These are phyloP conservation scores for Hyaena hyaena DNA, from an alignment of 2,113 vertebrate genomes.

Conservation along the genomic window DNA sequence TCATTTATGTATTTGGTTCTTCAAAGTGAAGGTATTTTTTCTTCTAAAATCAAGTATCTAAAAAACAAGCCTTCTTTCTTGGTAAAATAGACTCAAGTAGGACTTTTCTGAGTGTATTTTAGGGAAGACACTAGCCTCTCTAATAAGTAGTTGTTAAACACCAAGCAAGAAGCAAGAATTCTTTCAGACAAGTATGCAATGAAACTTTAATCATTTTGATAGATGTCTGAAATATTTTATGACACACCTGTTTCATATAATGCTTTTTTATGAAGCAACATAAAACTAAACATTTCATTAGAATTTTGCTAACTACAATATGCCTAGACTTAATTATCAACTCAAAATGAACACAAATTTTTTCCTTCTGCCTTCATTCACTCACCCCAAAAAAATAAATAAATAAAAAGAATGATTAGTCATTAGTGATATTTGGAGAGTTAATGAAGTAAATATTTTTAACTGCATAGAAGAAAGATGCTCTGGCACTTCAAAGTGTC, in stretches of 20 bases:
- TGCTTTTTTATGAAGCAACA: slow-evolving; percentile 30
- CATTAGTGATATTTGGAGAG: background rate
- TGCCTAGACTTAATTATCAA: background rate
- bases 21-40: background rate
- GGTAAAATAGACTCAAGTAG: background rate
- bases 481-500: background rate
- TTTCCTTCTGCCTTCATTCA: background rate
- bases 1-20: slow-evolving; percentile 12
- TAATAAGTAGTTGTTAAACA: background rate
- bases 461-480: background rate
- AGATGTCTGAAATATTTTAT: slow-evolving; percentile 45
- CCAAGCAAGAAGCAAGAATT: background rate
- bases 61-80: background rate
- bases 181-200: background rate
- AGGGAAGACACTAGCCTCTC: background rate
- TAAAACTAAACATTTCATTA: slow-evolving; percentile 48
- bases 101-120: background rate
- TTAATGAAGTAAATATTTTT: slow-evolving; percentile 44
- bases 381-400: background rate
- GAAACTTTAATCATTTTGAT: slow-evolving; percentile 49
- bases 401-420: background rate
- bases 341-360: background rate
- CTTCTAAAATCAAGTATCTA: slow-evolving; percentile 23
- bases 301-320: background rate
- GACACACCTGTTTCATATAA: background rate